Conservation (phyloP, 1,140 invertebrate genomes). For the Diabrotica undecimpunctata region DNA sequence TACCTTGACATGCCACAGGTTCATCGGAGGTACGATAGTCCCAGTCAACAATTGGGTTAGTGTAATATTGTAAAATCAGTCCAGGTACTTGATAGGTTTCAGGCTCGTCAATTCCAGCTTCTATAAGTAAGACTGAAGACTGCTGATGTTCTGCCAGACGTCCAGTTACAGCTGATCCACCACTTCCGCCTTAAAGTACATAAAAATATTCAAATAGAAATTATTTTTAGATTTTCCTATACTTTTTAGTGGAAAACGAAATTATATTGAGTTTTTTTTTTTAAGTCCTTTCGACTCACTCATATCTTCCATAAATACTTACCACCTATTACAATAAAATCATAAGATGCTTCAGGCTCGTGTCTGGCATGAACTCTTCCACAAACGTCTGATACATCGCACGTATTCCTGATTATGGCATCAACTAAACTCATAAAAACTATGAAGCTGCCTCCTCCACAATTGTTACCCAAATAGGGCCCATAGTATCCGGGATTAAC, state of each 20-base stretch:
- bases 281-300: no score
- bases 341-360: constrained; percentile 28
- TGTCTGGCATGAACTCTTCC: constrained; percentile 43
- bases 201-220: no score
- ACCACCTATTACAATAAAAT: constrained; percentile 7
- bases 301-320: no score
- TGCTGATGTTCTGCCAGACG: not conserved
- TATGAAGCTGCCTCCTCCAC: constrained; percentile 48
- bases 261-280: no score
- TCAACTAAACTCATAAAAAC: constrained; percentile 53
- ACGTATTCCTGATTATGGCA: constrained; percentile 46
- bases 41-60: not conserved
- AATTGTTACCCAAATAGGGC: constrained; percentile 47
- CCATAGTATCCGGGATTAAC: not conserved
- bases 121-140: constrained; percentile 37
- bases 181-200: not conserved
- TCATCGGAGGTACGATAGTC: not conserved
- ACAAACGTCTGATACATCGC: constrained; percentile 47
- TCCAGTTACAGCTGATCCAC: not conserved
- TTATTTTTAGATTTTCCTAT: no score
- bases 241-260: no score
- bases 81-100: constrained; percentile 50
- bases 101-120: constrained; percentile 58
- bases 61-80: constrained; percentile 32
- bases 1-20: not conserved